Conservation (phyloP, 2,113 vertebrate species). For the Peromyscus maniculatus region DNA sequence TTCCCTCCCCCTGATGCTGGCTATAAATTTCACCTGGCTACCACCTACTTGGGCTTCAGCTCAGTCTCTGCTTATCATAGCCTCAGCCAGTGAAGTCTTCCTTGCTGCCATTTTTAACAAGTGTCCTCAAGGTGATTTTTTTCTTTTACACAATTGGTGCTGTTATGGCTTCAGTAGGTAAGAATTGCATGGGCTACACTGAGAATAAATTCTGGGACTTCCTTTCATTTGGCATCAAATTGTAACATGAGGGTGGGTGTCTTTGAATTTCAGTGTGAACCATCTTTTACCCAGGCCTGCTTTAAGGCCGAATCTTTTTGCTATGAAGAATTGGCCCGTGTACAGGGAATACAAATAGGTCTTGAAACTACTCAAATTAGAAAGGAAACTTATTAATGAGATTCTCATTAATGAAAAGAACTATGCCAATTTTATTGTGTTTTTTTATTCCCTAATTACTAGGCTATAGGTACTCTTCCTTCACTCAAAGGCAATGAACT, state of each 20-base stretch:
- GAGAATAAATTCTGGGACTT: conserved; percentile 4
- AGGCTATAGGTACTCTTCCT: background rate
- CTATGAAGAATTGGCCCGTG: background rate
- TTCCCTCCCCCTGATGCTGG: background rate
- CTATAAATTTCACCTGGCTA: background rate
- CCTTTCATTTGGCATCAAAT: conserved; percentile 12
- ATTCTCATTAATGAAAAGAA: conserved; percentile 16
- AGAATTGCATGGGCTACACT: background rate
- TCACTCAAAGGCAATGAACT: background rate
- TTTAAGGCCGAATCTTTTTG: conserved; percentile 3
- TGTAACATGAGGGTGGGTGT: background rate
- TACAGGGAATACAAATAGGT: background rate
- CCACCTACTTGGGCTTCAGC: background rate
- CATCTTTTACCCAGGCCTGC: background rate
- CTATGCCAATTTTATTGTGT: background rate
- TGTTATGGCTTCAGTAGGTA: background rate
- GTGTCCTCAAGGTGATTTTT: background rate
- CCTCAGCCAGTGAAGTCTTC: background rate
- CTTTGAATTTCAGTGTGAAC: background rate
- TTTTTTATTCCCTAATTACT: background rate
- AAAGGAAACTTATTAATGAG: conserved; percentile 3
- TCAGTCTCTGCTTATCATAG: background rate
- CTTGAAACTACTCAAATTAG: conserved; percentile 36
- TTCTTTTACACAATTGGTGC: background rate
- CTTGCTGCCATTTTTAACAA: background rate